phyloP scores from a whole-genome alignment of 2,888 invertebrate species.

The Emmelina monodactyla region DNA sequence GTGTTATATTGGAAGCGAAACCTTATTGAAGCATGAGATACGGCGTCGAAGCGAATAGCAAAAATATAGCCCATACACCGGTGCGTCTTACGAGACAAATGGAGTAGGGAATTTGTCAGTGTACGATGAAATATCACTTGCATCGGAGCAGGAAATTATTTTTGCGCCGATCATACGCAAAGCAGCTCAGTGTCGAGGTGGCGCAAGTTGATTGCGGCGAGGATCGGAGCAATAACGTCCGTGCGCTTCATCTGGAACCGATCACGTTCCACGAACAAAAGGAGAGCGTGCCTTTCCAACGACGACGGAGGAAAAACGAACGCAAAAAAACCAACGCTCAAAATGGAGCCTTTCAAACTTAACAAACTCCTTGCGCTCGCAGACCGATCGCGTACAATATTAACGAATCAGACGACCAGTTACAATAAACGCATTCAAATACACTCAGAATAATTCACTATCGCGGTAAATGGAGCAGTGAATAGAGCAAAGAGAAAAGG shows the following conservation, averaged over 20 bases:
- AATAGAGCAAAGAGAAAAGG: slow-evolving; percentile 25
- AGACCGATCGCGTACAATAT: slow-evolving; percentile 20
- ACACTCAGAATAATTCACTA: neutral
- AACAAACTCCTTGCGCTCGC: slow-evolving; percentile 41
- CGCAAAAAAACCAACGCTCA: slow-evolving; percentile 27
- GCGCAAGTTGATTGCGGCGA: slow-evolving; percentile 47
- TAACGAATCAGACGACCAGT: neutral
- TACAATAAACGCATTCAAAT: slow-evolving; percentile 14
- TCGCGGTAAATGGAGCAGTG: neutral
- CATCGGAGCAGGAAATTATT: slow-evolving; percentile 31
- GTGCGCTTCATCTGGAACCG: slow-evolving; percentile 53
- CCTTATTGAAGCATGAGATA: slow-evolving; percentile 37
- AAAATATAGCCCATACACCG: slow-evolving; percentile 43
- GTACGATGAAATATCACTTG: slow-evolving; percentile 22
- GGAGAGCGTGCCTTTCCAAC: slow-evolving; percentile 41
- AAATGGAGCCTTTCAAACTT: slow-evolving; percentile 19
- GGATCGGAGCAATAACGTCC: slow-evolving; percentile 46
- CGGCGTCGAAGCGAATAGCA: slow-evolving; percentile 33
- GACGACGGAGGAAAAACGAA: slow-evolving; percentile 35
- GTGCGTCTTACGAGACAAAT: slow-evolving; percentile 42
- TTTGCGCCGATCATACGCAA: slow-evolving; percentile 33
- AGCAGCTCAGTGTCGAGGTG: slow-evolving; percentile 38
- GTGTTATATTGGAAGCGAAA: slow-evolving; percentile 41
- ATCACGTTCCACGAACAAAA: slow-evolving; percentile 61
- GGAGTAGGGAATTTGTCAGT: slow-evolving; percentile 28